Conservation (phyloP, 2,113 vertebrate species). For the Rhinichthys klamathensis region DNA sequence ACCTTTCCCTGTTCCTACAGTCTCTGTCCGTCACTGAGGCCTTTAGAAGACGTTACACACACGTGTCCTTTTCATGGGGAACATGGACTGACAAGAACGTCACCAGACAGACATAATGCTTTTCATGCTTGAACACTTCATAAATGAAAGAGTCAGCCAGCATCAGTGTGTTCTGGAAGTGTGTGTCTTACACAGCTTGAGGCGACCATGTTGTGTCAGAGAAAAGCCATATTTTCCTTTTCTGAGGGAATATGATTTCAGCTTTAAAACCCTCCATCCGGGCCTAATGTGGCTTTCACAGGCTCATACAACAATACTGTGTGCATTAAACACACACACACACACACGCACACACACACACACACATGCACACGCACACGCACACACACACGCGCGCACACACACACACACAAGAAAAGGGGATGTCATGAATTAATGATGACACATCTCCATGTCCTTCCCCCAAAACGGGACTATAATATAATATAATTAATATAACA, state of each 20-base stretch:
- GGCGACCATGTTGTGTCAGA: background rate
- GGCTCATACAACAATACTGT: background rate
- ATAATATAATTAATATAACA: too few relatives aligned
- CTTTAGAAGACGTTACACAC: background rate
- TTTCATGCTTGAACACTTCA: constrained; percentile 20
- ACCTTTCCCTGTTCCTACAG: background rate
- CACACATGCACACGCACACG: too few relatives aligned
- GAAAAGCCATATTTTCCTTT: background rate
- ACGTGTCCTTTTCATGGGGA: constrained; percentile 30
- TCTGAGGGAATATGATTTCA: background rate
- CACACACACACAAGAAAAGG: constrained; percentile 23
- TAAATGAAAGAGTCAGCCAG: background rate
- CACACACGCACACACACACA: constrained; percentile 17
- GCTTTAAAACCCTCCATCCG: background rate
- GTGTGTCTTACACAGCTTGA: background rate
- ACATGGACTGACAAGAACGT: constrained; percentile 18
- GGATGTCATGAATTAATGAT: constrained; percentile 57
- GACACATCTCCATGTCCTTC: background rate
- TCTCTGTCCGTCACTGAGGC: background rate
- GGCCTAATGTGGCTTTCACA: constrained; percentile 1
- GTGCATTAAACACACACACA: constrained; percentile 21
- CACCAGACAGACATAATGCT: background rate
- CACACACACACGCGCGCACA: too few relatives aligned
- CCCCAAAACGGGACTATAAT: too few relatives aligned
- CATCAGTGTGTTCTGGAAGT: background rate